Evolutionary conservation across 1,140 invertebrate genomes (phyloP), one percentile per base, ranked within the genome.

Genomic region (Ganaspis sp.): DNA sequence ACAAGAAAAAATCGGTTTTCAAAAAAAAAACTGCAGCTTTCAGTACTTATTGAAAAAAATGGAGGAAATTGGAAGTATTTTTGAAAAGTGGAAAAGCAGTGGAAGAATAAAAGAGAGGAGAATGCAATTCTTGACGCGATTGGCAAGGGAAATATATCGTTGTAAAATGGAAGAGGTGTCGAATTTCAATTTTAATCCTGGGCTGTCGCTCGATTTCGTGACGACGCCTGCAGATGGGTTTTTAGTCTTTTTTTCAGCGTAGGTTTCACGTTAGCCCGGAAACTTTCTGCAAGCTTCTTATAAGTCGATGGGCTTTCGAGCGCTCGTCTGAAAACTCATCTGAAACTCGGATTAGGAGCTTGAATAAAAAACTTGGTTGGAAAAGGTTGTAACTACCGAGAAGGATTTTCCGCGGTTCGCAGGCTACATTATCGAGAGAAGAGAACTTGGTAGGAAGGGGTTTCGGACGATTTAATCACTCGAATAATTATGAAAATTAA

Each of bases 331-430:
- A 83, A 87, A 90, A 90, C 88, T 89, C 87, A 89, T 90, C 83
- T 85, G 76, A 85, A 91, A 90, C 88, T 90, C 82, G 86, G 87
- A 90, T 90, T 88, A 87, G 81, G 72, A 73, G 74, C 37, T 34
- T 72, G 69, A 69, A 81, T 76, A 84, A 83, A 83, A 83, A 78
- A 80, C 58, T 75, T 75, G 64, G 74, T 70, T 5, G 70, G 29
- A 74, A 73, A 83, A 45, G 76, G 64, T 72, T 82, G 79, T 83
- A 80, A 80, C 78, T 74, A 78, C 72, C 53, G 72, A 19, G 71
- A 42, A 49, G 40, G 72, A 64, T 34, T 69, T 45, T 53, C 70
- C 69, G 45, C 64, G 81, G 83, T 78, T 83, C 80, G 71, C 73
- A 58, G 38, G 40, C 53, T 11, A 74, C 72, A 72, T 74, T 86